phyloP scores from a whole-genome alignment of 2,888 invertebrate species.

The Tryphoninae sp. region DNA sequence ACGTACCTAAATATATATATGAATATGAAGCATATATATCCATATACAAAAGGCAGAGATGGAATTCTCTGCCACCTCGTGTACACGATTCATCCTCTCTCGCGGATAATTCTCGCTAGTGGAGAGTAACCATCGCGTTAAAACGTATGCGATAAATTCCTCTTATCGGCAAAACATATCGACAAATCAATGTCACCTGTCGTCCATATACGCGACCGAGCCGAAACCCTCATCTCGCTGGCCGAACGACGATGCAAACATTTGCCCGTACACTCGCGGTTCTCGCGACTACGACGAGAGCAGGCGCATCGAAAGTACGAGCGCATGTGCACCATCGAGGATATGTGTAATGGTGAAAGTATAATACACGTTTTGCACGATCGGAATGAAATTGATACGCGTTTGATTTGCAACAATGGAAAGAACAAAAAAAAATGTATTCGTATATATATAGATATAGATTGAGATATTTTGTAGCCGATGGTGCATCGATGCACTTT shows the following conservation, averaged over 20 bases:
- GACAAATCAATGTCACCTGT: conserved; percentile 73
- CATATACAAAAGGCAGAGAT: conserved; percentile 6
- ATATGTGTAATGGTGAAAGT: conserved; percentile 33
- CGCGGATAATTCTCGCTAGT: conserved; percentile 66
- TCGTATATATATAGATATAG: conserved; percentile 10
- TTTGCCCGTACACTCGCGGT: conserved; percentile 59
- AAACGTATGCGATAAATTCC: conserved; percentile 73
- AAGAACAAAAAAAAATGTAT: conserved; percentile 26
- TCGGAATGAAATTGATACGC: conserved; percentile 46
- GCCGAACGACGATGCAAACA: conserved; percentile 54
- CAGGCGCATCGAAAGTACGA: conserved; percentile 27
- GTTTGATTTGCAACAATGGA: conserved; percentile 23
- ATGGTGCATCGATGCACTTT: conserved; percentile 34
- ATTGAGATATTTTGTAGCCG: conserved; percentile 24
- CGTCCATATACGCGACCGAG: conserved; percentile 67
- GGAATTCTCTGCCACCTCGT: conserved; percentile 9
- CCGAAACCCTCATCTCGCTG: conserved; percentile 58
- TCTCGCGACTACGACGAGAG: conserved; percentile 45
- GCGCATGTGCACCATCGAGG: neutral
- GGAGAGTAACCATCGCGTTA: conserved; percentile 67
- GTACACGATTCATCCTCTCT: conserved; percentile 58
- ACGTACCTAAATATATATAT: conserved; percentile 10
- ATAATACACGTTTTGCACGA: conserved; percentile 37
- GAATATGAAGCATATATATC: neutral
- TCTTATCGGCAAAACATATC: conserved; percentile 73